phyloP scores from a whole-genome alignment of 1,140 invertebrate genomes.

The Thaumetopoea pityocampa region DNA sequence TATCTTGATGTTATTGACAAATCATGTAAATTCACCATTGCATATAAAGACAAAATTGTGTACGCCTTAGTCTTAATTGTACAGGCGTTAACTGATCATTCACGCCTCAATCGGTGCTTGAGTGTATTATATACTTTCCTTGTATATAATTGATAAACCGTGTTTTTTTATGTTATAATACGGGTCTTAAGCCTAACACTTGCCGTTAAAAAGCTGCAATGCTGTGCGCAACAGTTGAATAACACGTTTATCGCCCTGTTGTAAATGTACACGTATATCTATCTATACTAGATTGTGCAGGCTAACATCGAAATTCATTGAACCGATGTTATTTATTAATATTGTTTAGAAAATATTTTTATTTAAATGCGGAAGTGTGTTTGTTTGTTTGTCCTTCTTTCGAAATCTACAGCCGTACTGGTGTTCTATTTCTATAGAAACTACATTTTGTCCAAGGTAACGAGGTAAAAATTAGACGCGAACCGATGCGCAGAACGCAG shows the following conservation, averaged over 20 bases:
- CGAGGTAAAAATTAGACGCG: too few relatives aligned
- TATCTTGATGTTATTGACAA: constrained; percentile 8
- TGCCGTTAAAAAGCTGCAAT: constrained; percentile 11
- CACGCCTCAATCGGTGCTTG: constrained; percentile 6
- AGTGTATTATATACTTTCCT: constrained; percentile 14
- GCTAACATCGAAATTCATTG: too few relatives aligned
- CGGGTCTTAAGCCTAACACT: constrained; percentile 23
- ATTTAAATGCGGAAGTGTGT: too few relatives aligned
- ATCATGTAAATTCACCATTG: constrained; percentile 7
- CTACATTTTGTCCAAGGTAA: too few relatives aligned
- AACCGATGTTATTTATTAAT: too few relatives aligned
- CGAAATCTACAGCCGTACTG: too few relatives aligned
- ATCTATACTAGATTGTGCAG: too few relatives aligned
- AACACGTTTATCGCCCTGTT: not conserved
- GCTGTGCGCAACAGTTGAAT: constrained; percentile 12
- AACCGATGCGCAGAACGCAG: too few relatives aligned
- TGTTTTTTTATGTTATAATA: constrained; percentile 18
- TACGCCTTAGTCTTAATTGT: not conserved
- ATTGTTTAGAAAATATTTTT: too few relatives aligned
- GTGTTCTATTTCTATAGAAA: too few relatives aligned
- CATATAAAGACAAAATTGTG: constrained; percentile 2
- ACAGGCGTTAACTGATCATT: constrained; percentile 8
- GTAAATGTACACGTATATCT: too few relatives aligned
- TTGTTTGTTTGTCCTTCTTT: too few relatives aligned
- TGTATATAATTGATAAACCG: constrained; percentile 12